Evolutionary conservation across 2,797 vertebrate species (phyloP).

Genomic region (Muraenolepis orangiensis): DNA sequence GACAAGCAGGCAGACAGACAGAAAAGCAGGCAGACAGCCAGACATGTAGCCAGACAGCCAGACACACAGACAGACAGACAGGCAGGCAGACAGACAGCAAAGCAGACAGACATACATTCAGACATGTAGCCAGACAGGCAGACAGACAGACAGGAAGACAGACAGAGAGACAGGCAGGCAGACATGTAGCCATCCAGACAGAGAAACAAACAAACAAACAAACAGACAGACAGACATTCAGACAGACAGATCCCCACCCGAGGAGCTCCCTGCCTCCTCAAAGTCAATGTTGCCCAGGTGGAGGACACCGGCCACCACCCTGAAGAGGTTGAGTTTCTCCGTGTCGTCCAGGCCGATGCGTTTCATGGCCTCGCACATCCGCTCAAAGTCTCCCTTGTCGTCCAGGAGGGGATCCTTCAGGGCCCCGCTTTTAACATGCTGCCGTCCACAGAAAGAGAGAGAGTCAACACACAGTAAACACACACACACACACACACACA

Average conservation of each 20-base stretch:
- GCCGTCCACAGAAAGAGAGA: neutral
- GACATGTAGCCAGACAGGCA: conserved; percentile 4
- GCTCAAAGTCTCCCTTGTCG: conserved; percentile 92
- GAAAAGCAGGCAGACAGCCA: conserved; percentile 4
- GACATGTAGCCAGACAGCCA: neutral
- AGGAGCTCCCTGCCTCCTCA: conserved; percentile 94
- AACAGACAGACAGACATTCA: neutral
- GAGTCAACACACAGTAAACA: neutral
- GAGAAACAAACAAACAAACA: neutral
- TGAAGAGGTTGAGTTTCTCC: conserved; percentile 96
- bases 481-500: neutral
- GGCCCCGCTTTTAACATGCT: conserved; percentile 87
- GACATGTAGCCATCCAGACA: conserved; percentile 5
- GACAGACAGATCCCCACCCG: conserved; percentile 71
- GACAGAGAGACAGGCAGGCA: conserved; percentile 13
- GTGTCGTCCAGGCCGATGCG: conserved; percentile 92
- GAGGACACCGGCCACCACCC: conserved; percentile 93
- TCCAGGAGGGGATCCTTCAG: conserved; percentile 93
- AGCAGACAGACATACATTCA: neutral
- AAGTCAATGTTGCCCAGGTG: conserved; percentile 98
- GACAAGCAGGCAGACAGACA: conserved; percentile 11
- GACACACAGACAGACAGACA: conserved; percentile 1
- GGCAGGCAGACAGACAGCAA: neutral
- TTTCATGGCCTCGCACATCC: conserved; percentile 97
- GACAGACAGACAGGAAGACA: neutral